Evolutionary conservation across 2,113 vertebrate genomes (phyloP).

Genomic region (Semicossyphus pulcher): DNA sequence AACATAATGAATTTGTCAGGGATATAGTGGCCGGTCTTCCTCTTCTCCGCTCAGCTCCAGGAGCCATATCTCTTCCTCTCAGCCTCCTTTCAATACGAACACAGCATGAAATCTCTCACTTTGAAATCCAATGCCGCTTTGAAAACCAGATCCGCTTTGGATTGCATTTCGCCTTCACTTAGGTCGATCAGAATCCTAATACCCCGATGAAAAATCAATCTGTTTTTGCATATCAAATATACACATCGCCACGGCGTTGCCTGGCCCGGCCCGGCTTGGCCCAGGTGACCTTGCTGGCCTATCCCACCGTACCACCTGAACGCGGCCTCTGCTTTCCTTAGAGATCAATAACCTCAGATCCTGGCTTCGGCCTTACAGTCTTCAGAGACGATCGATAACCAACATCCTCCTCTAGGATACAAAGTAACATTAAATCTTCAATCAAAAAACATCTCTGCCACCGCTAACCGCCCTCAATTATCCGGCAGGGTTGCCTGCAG

Average conservation of each 20-base stretch:
- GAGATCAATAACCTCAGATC: slow-evolving; percentile 75
- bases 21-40: slow-evolving; percentile 39
- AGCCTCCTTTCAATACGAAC: slow-evolving; percentile 49
- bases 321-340: slow-evolving; percentile 38
- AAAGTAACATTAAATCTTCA: slow-evolving; percentile 74
- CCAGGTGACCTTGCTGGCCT: slow-evolving; percentile 55
- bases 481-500: slow-evolving; percentile 55
- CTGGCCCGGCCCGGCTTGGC: slow-evolving; percentile 1
- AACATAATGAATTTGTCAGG: slow-evolving; percentile 54
- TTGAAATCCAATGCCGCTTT: slow-evolving; percentile 56
- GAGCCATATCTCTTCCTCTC: slow-evolving; percentile 53
- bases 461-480: slow-evolving; percentile 56
- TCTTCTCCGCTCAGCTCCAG: slow-evolving; percentile 21
- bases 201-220: slow-evolving; percentile 61
- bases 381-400: slow-evolving; percentile 70
- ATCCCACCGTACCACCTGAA: slow-evolving; percentile 62
- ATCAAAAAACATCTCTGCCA: slow-evolving; percentile 67
- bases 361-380: slow-evolving; percentile 45
- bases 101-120: slow-evolving; percentile 58
- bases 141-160: slow-evolving; percentile 56
- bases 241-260: slow-evolving; percentile 35
- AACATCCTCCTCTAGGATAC: slow-evolving; percentile 66
- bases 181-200: slow-evolving; percentile 56
- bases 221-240: slow-evolving; percentile 69
- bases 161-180: slow-evolving; percentile 47